Evolutionary conservation across 2,113 vertebrate genomes (phyloP).

Genomic region (Cebus imitator): DNA sequence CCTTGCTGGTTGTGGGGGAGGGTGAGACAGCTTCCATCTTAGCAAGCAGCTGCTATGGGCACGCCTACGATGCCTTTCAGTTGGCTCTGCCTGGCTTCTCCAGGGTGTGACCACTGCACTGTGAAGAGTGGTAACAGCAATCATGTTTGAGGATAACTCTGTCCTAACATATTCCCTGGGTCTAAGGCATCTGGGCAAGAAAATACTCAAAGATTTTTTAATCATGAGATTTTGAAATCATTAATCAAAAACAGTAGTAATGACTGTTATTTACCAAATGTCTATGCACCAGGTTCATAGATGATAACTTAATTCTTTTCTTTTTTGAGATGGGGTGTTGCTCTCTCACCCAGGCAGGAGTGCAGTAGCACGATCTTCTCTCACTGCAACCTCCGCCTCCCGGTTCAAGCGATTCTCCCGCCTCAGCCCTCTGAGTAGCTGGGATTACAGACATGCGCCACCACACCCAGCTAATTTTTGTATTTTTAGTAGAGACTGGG

Average conservation of each 20-base stretch:
- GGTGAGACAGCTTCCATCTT: neutral
- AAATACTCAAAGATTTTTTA: neutral
- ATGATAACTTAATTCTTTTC: neutral
- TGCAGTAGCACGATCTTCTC: no score
- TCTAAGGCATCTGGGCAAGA: neutral
- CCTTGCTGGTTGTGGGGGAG: neutral
- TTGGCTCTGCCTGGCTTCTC: neutral
- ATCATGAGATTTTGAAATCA: neutral
- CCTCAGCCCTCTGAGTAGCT: no score
- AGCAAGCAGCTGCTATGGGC: rapidly evolving
- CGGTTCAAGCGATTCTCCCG: no score
- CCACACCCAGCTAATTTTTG: no score
- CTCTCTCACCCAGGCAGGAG: no score
- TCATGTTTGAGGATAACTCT: neutral
- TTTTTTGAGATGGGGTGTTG: no score
- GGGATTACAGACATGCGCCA: no score
- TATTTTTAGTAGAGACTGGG: no score
- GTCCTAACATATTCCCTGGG: neutral
- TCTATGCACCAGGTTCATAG: neutral
- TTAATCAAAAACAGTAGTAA: no score
- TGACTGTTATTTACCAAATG: neutral
- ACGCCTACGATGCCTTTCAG: rapidly evolving
- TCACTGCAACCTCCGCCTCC: no score
- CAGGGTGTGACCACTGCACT: neutral
- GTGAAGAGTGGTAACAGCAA: rapidly evolving